Base-by-base conservation (phyloP, 2,113 vertebrate species). In the Antigone vipio region DNA sequence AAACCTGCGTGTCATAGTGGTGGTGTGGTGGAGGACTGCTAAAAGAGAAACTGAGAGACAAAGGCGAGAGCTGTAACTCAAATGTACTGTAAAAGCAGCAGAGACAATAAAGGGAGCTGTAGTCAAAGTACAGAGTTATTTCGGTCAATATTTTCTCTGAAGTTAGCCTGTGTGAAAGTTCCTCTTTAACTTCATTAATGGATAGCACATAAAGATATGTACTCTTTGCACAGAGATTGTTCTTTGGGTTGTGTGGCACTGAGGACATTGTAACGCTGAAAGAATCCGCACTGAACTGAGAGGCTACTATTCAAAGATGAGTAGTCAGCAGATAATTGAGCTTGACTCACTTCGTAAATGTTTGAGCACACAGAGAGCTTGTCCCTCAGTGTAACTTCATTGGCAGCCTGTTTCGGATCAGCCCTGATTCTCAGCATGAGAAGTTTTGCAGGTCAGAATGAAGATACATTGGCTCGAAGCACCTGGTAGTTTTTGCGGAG, bases 301-400 rank as follows among this genome's bases (percentile, higher is more conserved):
- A 87, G 49, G 34, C 74, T 89, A 11, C 77, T 92, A 52, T 95
- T 94, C 86, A 94, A 63, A 92, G 83, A 85, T 74, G 63, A 91
- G 81, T 60, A 89, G 81, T 92, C 94, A 95, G 94, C 96, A 96
- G 93, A 96, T 71, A 89, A n/a, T 75, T n/a, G 50, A 55, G 63
- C 74, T 88, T 96, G 87, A 92, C 50, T 94, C 59, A 85, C 53
- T 94, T 69, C 0, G 27, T 82, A 71, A 89, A 40, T 92, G 80
- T 97, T 95, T 94, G 91, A 97, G 71, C 62, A 66, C 80, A 93
- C 79, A 94, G 85, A 85, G 91, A 93, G 85, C 73, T 88, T 88
- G n/a, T 71, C 63, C 62, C 75, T 96, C 78, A 89, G 59, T 74
- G 93, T 88, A 58, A 69, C 63, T 88, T 66, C 12, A 10, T 32